These are phyloP conservation scores for Aulostomus chinensis DNA, from an alignment of 2,797 vertebrate species.

Conservation along the genomic window DNA sequence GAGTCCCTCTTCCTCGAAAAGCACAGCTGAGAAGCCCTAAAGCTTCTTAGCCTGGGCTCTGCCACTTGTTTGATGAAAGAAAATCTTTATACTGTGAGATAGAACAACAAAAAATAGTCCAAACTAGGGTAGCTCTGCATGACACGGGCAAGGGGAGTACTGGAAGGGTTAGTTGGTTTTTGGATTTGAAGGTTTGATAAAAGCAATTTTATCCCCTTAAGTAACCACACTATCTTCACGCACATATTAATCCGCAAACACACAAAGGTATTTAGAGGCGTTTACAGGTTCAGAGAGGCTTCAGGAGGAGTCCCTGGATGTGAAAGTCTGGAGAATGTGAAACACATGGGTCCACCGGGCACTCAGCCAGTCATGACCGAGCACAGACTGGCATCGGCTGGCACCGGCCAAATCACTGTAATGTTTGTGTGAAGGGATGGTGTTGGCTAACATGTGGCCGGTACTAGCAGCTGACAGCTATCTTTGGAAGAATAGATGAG, in stretches of 20 bases:
- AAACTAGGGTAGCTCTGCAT: slow-evolving; percentile 1
- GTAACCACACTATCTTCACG: slow-evolving; percentile 10
- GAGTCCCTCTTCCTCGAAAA: slow-evolving; percentile 56
- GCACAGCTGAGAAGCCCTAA: slow-evolving; percentile 54
- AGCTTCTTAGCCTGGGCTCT: slow-evolving; percentile 47
- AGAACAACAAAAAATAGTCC: slow-evolving; percentile 37
- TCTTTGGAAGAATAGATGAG: slow-evolving; percentile 13
- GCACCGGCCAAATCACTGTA: slow-evolving; percentile 29
- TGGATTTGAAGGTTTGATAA: slow-evolving; percentile 27
- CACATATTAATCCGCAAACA: slow-evolving; percentile 11
- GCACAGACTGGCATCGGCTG: slow-evolving; percentile 49
- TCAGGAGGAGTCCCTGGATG: slow-evolving; percentile 39
- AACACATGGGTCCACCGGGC: slow-evolving; percentile 59
- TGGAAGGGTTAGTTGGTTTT: neutral
- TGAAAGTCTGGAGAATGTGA: slow-evolving; percentile 52
- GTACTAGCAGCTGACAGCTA: slow-evolving; percentile 15
- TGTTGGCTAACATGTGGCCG: slow-evolving; percentile 4
- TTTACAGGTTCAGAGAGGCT: slow-evolving; percentile 46
- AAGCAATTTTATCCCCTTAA: too few species aligned
- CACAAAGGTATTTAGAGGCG: slow-evolving; percentile 17
- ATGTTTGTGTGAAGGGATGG: slow-evolving; percentile 5
- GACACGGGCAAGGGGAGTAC: neutral
- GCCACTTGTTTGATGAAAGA: slow-evolving; percentile 52
- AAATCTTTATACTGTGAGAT: slow-evolving; percentile 26
- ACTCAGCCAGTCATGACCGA: slow-evolving; percentile 43